phyloP scores from a whole-genome alignment of 2,888 invertebrate species.

The Achlya flavicornis region DNA sequence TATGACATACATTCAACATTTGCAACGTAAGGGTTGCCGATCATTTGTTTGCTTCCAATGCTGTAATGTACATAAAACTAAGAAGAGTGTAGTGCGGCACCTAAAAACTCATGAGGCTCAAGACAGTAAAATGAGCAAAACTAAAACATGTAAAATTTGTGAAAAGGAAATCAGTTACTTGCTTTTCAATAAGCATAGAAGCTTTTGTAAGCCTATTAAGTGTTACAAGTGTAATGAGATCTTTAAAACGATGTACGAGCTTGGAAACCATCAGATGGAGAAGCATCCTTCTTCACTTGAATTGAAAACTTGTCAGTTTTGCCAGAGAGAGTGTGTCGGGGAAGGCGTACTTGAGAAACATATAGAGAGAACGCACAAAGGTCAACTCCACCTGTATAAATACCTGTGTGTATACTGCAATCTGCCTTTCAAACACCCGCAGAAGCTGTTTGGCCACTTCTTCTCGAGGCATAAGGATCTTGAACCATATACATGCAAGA shows the following conservation, averaged over 20 bases:
- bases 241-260: constrained; percentile 46
- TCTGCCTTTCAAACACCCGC: constrained; percentile 62
- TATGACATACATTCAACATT: constrained; percentile 48
- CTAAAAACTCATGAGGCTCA: constrained; percentile 14
- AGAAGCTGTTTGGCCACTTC: constrained; percentile 66
- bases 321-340: constrained; percentile 61
- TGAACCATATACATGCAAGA: constrained; percentile 64
- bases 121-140: neutral
- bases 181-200: constrained; percentile 37
- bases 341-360: constrained; percentile 53
- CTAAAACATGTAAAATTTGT: constrained; percentile 46
- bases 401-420: constrained; percentile 63
- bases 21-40: constrained; percentile 39
- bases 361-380: constrained; percentile 51
- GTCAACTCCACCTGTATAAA: constrained; percentile 60
- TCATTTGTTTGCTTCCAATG: constrained; percentile 52
- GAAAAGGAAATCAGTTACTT: constrained; percentile 25
- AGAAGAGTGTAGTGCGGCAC: constrained; percentile 40
- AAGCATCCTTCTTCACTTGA: constrained; percentile 51
- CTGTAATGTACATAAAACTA: constrained; percentile 42
- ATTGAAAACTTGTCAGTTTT: constrained; percentile 56
- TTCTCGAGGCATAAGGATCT: constrained; percentile 59
- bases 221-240: constrained; percentile 51
- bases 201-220: constrained; percentile 50
- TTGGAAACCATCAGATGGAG: constrained; percentile 52